Evolutionary conservation across 1,140 invertebrate species (phyloP).

Genomic region (Littorina saxatilis): DNA sequence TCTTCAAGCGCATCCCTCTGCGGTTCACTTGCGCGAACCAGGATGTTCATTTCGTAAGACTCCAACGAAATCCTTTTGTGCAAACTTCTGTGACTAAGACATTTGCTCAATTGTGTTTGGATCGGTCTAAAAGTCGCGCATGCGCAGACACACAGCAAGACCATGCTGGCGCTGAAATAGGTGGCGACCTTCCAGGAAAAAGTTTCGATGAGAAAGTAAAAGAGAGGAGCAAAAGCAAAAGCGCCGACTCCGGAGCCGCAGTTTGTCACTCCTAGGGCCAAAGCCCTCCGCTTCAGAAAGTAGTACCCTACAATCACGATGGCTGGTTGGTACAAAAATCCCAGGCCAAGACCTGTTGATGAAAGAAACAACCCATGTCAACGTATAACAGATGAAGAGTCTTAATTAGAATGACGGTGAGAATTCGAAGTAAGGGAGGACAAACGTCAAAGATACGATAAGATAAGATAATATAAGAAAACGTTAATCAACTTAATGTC

Average conservation of each 20-base stretch:
- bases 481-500: too few species aligned
- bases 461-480: too few species aligned
- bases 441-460: too few species aligned
- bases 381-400: too few species aligned
- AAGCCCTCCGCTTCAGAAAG: constrained; percentile 91
- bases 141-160: constrained; percentile 90
- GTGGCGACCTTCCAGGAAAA: constrained; percentile 78
- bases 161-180: constrained; percentile 86
- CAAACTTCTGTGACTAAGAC: too few species aligned
- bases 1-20: too few species aligned
- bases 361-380: too few species aligned
- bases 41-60: too few species aligned
- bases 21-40: too few species aligned
- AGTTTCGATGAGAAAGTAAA: constrained; percentile 58
- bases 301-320: constrained; percentile 94
- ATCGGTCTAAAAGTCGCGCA: constrained; percentile 88
- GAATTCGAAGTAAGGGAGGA: too few species aligned
- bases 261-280: constrained; percentile 91
- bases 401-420: too few species aligned
- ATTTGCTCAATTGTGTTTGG: neutral
- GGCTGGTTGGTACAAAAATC: constrained; percentile 92
- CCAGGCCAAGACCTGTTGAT: constrained; percentile 87
- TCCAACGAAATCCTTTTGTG: too few species aligned
- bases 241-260: constrained; percentile 72
- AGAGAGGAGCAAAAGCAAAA: constrained; percentile 67